Evolutionary conservation across 2,113 vertebrate species (phyloP), one percentile per base, ranked within the genome.

Genomic region (Oreochromis aureus): DNA sequence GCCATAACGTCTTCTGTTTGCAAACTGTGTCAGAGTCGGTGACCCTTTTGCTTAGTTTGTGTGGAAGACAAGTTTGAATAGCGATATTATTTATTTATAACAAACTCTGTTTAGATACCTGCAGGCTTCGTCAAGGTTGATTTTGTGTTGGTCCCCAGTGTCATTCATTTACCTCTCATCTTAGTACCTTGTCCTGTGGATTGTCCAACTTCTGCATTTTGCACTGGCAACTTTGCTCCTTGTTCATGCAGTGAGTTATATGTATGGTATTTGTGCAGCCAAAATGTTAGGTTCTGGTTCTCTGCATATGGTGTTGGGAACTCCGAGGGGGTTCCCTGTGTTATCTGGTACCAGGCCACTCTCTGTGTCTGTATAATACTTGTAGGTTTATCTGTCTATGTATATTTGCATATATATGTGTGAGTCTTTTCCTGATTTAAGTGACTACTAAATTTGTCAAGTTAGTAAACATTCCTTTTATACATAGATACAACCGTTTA

Each of bases 71-170:
- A 30, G 24, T 76, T 76, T 76, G 16, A 30, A 76, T 0, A 19
- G 71, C 0, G 10, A 76, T 32, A 51, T 76, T 76, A 32, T 76
- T 76, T 76, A 32, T 51, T 76, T 76, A 76, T 5, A 30, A 76
- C 71, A 51, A 76, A 46, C 44, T 51, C 44, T 32, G 16, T 32
- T 51, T 51, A 4, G 44, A 18, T 51, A 12, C 71, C 44, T 51
- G 24, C 46, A 78, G 1, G 27, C 10, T 78, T 30, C 3, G 4
- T 27, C n/a, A 30, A 48, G 15, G 1, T 48, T 0, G 9, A 46
- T 76, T 46, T 30, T 76, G 41, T 76, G 69, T 22, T 11, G 10
- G 1, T 78, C 46, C 16, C 0, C 27, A 78, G 27, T 0, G 24
- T n/a, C 10, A 78, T 34, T 78, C 27, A 34, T 2, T 8, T 78